Conservation (phyloP, 2,888 invertebrate genomes). For the Adelphocoris suturalis region DNA sequence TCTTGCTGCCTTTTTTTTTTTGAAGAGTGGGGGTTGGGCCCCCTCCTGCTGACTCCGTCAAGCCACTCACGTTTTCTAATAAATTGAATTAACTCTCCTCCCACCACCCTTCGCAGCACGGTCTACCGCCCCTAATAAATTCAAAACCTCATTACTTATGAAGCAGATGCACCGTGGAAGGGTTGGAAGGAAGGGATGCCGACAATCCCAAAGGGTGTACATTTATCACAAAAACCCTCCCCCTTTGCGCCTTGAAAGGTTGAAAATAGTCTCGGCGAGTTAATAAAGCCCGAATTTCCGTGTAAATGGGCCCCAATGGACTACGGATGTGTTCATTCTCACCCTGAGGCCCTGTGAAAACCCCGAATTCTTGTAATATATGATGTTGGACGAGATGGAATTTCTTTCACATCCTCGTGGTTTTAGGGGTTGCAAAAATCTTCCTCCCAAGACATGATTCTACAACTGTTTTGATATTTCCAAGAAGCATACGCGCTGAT, state of each 20-base stretch:
- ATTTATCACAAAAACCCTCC: conserved; percentile 40
- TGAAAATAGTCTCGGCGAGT: conserved; percentile 28
- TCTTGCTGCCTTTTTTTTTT: neutral
- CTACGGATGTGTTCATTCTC: neutral
- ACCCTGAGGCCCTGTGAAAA: conserved; percentile 10
- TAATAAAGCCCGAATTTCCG: conserved; percentile 18
- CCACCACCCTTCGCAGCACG: conserved; percentile 9
- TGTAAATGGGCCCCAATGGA: conserved; percentile 11
- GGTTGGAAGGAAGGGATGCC: conserved; percentile 26
- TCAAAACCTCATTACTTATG: conserved; percentile 62
- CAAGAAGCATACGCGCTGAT: too few relatives aligned
- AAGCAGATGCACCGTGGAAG: conserved; percentile 48
- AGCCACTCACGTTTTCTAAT: conserved; percentile 57
- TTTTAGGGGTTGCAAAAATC: neutral
- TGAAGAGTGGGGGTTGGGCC: neutral
- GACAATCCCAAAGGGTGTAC: conserved; percentile 34
- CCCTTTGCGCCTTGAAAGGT: neutral
- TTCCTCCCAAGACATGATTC: too few relatives aligned
- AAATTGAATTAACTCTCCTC: conserved; percentile 59
- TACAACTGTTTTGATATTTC: too few relatives aligned
- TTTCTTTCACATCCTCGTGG: neutral
- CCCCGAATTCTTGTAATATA: neutral
- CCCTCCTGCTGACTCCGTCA: conserved; percentile 2
- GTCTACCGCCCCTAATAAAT: conserved; percentile 63
- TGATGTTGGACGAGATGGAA: neutral